Base-by-base conservation (phyloP, 2,797 vertebrate species). In the Tiaroga cobitis region DNA sequence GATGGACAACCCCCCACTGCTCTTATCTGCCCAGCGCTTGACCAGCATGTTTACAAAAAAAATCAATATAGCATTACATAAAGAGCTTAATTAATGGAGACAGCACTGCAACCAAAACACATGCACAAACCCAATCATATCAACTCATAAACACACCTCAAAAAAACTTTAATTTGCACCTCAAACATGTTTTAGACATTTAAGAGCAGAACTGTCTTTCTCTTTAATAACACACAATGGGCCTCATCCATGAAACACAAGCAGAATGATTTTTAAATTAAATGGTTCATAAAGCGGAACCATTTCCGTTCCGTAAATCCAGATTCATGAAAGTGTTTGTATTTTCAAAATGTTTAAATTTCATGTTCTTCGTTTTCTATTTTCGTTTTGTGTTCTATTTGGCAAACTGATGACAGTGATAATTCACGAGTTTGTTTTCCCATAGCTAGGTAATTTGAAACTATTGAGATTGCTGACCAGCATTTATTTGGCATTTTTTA, bases 51-150 rank as follows among this genome's bases (percentile, higher is more conserved):
- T 87, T 86, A 86, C 83, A 89, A 81, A 77, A 90, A 83, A 84
- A 89, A 91, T 89, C 88, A 84, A 90, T 90, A 85, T 26, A 18
- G 54, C 78, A 81, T 89, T 90, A 89, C 87, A 88, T 82, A 86
- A 90, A 76, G 61, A 75, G 49, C 72, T 85, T 88, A 89, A 90
- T 89, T 88, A 88, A 86, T 84, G 51, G 59, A 84, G 61, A 65
- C 41, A 79, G 59, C 54, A 80, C 15, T 49, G 76, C 3, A 1
- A 26, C n/a, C 69, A 7, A 74, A 54, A 80, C 70, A 77, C 72
- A 72, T 43, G 3, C 85, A 77, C 59, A 85, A 85, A 81, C 11
- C 34, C 32, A 13, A 77, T 51, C 54, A 88, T 84, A 78, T 83
- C 11, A 69, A 63, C 81, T 59, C 59, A 81, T 76, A 80, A 46